A percentile compares a stretch with the other conserved stretches of the same genome.
These are phyloP conservation scores for Polia nebulosa DNA, from an alignment of 2,888 invertebrate genomes.

Conservation along the genomic window DNA sequence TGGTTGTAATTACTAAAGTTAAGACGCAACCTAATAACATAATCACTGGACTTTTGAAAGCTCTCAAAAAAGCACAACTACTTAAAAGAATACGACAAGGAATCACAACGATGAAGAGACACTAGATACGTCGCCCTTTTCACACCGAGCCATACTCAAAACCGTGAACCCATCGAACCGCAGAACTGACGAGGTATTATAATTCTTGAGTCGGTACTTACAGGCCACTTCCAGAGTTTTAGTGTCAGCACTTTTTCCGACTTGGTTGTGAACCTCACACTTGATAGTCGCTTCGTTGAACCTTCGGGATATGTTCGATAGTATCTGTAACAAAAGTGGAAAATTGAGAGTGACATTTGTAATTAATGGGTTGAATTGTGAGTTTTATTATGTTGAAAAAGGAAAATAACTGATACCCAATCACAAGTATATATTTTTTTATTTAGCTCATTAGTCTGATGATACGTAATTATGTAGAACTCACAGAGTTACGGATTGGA, in stretches of 20 bases:
- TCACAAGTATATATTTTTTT: too few species aligned
- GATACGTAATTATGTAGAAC: too few species aligned
- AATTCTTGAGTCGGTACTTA: conserved; percentile 90
- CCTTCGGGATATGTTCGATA: conserved; percentile 95
- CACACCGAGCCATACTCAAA: background rate
- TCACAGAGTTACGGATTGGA: too few species aligned
- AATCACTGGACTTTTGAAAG: background rate
- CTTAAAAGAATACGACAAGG: background rate
- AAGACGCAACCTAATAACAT: background rate
- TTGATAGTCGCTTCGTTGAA: conserved; percentile 97
- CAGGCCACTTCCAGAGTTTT: conserved; percentile 97
- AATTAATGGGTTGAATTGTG: background rate
- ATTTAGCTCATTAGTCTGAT: background rate
- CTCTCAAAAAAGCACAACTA: background rate
- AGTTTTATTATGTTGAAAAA: background rate
- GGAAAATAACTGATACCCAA: too few species aligned
- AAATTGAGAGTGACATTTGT: conserved; percentile 15
- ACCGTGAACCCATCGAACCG: conserved; percentile 22
- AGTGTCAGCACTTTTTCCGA: conserved; percentile 97
- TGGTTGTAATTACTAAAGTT: background rate
- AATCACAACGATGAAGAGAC: conserved; percentile 10
- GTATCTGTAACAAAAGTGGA: conserved; percentile 84
- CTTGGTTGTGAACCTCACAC: conserved; percentile 97
- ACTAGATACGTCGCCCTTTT: conserved; percentile 14
- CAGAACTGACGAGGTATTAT: conserved; percentile 53